These are phyloP conservation scores for Amiota mariae DNA, from an alignment of 2,888 invertebrate genomes.

Conservation along the genomic window DNA sequence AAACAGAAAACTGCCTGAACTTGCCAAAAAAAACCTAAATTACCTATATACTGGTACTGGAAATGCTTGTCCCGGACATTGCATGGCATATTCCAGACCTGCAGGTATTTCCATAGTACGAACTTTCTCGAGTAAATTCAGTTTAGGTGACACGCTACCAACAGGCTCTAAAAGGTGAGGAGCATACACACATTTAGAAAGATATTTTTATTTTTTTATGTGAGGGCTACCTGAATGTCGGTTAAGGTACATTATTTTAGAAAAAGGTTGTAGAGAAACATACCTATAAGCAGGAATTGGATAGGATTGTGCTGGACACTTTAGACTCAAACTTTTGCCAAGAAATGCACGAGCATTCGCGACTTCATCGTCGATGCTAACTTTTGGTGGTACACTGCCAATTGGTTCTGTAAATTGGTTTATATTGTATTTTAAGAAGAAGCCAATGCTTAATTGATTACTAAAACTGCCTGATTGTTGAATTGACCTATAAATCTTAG, in stretches of 20 bases:
- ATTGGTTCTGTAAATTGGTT: slow-evolving; percentile 74
- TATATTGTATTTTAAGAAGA: slow-evolving; percentile 5
- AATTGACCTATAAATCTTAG: not conserved
- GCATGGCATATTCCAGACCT: slow-evolving; percentile 77
- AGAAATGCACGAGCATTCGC: slow-evolving; percentile 61
- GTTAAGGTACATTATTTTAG: not conserved
- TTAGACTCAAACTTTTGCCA: slow-evolving; percentile 76
- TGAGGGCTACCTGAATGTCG: slow-evolving; percentile 57
- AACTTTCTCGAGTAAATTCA: slow-evolving; percentile 80
- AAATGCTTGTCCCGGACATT: slow-evolving; percentile 85
- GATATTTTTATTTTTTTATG: not conserved
- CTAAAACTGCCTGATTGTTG: slow-evolving; percentile 26
- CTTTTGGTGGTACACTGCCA: slow-evolving; percentile 78
- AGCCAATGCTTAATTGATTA: not conserved
- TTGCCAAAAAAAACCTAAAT: slow-evolving; percentile 75
- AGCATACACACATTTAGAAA: not conserved
- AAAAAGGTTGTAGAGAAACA: slow-evolving; percentile 44
- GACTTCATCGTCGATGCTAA: slow-evolving; percentile 75
- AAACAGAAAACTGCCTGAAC: slow-evolving; percentile 82
- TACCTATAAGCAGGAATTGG: slow-evolving; percentile 85
- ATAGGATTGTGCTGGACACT: slow-evolving; percentile 85
- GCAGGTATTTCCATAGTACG: slow-evolving; percentile 75
- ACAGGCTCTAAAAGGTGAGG: slow-evolving; percentile 73
- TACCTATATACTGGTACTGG: slow-evolving; percentile 77
- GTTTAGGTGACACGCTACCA: slow-evolving; percentile 77